Percentiles rank a stretch among this genome's conserved stretches.
phyloP scores from a whole-genome alignment of 2,113 vertebrate species.

The Malurus alboscapulatus region DNA sequence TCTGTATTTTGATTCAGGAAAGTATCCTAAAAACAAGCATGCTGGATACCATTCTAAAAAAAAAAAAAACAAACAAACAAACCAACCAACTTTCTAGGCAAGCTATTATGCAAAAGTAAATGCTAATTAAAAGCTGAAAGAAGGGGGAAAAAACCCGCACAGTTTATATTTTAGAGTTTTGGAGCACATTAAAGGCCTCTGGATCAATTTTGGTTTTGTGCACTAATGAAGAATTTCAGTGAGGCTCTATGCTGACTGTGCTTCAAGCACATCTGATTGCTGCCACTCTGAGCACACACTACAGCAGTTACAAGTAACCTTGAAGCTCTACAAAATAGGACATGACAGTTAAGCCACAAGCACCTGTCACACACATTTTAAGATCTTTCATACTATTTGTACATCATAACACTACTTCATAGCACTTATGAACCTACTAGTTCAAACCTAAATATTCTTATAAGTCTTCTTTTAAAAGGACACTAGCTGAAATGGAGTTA shows the following conservation, averaged over 20 bases:
- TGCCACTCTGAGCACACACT: neutral
- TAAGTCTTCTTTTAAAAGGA: neutral
- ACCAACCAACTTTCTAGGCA: neutral
- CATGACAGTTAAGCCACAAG: conserved; percentile 59
- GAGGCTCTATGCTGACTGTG: neutral
- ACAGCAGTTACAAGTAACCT: neutral
- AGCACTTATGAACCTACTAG: neutral
- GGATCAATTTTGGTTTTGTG: neutral
- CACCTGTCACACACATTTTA: neutral
- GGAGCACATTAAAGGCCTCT: neutral
- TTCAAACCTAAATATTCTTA: neutral
- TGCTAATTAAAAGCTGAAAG: neutral
- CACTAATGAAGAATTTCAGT: neutral
- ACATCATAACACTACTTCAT: neutral
- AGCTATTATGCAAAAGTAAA: neutral
- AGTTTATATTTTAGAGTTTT: neutral
- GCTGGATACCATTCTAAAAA: neutral
- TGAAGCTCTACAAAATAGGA: conserved; percentile 10
- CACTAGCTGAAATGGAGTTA: neutral
- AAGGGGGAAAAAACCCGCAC: neutral
- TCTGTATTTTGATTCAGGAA: accelerated
- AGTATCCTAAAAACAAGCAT: neutral
- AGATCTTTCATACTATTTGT: neutral
- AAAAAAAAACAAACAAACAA: neutral
- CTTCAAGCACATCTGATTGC: neutral